Conservation (phyloP, 2,113 vertebrate species). For the Thermophis baileyi region DNA sequence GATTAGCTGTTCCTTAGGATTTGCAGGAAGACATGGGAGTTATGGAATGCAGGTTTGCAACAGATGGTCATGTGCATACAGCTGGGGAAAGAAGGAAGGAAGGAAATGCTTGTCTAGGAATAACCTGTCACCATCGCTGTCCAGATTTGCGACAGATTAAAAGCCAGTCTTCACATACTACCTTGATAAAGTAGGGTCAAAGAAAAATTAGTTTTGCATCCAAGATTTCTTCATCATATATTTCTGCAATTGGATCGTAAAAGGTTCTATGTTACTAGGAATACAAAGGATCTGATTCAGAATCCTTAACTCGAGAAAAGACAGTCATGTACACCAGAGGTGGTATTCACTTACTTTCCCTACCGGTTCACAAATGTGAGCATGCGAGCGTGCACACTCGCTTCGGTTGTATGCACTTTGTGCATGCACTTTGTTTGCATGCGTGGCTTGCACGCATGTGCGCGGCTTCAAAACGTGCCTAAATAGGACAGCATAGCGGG, state of each 20-base stretch:
- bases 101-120: constrained; percentile 5
- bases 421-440: too few species aligned
- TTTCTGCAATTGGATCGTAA: not conserved
- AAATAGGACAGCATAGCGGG: too few species aligned
- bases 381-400: too few species aligned
- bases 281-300: not conserved
- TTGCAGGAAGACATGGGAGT: constrained; percentile 9
- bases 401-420: too few species aligned
- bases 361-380: too few species aligned
- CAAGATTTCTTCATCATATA: not conserved
- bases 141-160: not conserved
- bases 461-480: too few species aligned
- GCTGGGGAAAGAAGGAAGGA: rapidly evolving
- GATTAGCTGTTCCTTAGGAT: constrained; percentile 32
- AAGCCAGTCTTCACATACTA: not conserved
- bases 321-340: not conserved
- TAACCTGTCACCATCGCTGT: not conserved
- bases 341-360: too few species aligned
- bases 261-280: not conserved
- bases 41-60: constrained; percentile 1
- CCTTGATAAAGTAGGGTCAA: not conserved
- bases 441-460: too few species aligned
- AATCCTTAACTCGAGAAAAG: not conserved
- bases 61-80: not conserved
- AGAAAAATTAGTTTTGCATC: not conserved